phyloP scores from a whole-genome alignment of 2,888 invertebrate species.

The Hartigia nigra region DNA sequence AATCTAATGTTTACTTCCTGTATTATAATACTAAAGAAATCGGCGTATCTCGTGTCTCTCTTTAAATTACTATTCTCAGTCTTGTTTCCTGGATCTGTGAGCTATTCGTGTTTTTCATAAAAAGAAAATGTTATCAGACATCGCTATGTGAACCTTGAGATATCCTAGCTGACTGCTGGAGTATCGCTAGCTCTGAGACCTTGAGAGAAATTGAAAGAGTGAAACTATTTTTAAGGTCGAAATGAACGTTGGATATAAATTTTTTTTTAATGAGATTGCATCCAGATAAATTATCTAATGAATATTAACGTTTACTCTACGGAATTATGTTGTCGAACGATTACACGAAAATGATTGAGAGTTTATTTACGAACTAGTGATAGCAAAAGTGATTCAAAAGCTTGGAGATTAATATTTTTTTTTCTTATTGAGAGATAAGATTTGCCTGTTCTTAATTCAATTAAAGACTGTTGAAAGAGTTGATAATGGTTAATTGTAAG shows the following conservation, averaged over 20 bases:
- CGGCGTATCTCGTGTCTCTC: background rate
- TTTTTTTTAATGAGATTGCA: background rate
- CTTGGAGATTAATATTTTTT: background rate
- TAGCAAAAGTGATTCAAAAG: background rate
- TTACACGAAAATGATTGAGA: background rate
- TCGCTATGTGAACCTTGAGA: background rate
- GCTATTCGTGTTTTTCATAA: too few species aligned
- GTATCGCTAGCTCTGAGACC: background rate
- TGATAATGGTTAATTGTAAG: background rate
- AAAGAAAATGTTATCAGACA: too few species aligned
- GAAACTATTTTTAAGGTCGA: background rate
- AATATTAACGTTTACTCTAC: background rate
- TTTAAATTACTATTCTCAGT: background rate
- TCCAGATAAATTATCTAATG: background rate
- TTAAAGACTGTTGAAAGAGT: background rate
- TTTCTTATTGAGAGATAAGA: background rate
- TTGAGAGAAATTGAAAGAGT: background rate
- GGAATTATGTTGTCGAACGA: background rate
- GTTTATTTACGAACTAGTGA: background rate
- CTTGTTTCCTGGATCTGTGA: background rate
- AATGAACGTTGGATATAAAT: background rate
- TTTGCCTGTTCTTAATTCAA: background rate
- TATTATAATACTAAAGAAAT: slow-evolving; percentile 27
- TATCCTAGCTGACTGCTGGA: background rate
- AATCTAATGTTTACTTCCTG: slow-evolving; percentile 52